Evolutionary conservation across 2,113 vertebrate genomes (phyloP), one percentile per base, ranked within the genome.

Genomic region (Jacana jacana): DNA sequence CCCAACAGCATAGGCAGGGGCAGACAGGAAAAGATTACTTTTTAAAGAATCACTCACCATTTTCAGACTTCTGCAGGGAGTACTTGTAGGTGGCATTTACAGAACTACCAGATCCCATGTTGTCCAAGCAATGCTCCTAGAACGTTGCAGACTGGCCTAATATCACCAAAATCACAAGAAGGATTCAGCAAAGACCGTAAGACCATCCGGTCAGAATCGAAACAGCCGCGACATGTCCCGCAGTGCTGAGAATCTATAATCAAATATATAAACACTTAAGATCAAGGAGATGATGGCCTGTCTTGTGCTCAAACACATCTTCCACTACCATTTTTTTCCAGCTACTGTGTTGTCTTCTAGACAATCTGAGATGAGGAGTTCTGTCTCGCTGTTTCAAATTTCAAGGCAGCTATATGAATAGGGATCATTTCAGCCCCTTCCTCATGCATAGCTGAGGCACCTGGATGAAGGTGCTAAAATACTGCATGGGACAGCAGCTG

Each of bases 71-170:
- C 93, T 91, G 96, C 52, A 97, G 84, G 25, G 98, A 97, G 49
- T 96, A 69, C 69, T 87, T 96, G 86, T 92, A 86, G 33, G 94
- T 89, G 44, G 81, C 57, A 17, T 97, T 86, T 37, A 78, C 81
- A 60, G 98, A 98, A 42, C 44, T 72, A 28, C 97, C 76, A 11
- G 97, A 97, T 85, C 98, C 98, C 98, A 98, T 98, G 70, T 85
- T 82, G 51, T 81, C 63, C 69, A 65, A 1, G 18, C 40, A n/a
- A 2, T 11, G 27, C 28, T 94, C 86, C 89, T 58, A 46, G 37
- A 35, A 64, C 1, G 33, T 1, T 39, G 64, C 64, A 84, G 78
- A 20, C 33, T 54, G 60, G 33, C 13, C 52, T 51, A 30, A 37
- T 65, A 22, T 96, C 92, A 91, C 46, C 88, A 81, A 87, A 96